phyloP scores from a whole-genome alignment of 2,113 vertebrate species.

The Geothlypis trichas region DNA sequence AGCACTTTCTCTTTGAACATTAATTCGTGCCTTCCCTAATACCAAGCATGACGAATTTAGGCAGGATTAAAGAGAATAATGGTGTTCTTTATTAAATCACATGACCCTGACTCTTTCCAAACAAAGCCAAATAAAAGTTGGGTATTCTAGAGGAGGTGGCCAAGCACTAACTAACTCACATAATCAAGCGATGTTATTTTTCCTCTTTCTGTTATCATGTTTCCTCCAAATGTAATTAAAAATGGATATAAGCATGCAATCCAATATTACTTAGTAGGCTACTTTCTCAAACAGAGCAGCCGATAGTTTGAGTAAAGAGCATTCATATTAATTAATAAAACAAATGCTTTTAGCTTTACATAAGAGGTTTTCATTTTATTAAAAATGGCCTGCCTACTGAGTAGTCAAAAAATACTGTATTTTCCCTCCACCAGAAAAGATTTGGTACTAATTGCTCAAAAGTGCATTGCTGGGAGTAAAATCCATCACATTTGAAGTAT shows the following conservation, averaged over 20 bases:
- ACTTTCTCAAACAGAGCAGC: constrained; percentile 1
- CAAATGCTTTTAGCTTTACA: constrained; percentile 29
- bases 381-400: not conserved
- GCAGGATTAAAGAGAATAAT: not conserved
- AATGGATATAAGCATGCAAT: constrained; percentile 27
- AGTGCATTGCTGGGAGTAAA: not conserved
- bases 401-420: not conserved
- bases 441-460: not conserved
- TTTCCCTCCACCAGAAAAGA: constrained; percentile 17
- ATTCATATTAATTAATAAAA: constrained; percentile 41
- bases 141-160: not conserved
- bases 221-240: constrained; percentile 62
- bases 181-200: not conserved
- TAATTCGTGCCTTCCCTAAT: not conserved
- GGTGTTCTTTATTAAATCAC: not conserved
- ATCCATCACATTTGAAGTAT: not conserved
- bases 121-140: not conserved
- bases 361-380: constrained; percentile 14
- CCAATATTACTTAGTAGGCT: not conserved
- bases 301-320: not conserved
- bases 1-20: not conserved
- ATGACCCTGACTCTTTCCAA: not conserved
- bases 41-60: not conserved
- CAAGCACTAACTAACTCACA: not conserved
- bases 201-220: constrained; percentile 10